Evolutionary conservation across 2,888 invertebrate genomes (phyloP).

Genomic region (Dynastes maya): DNA sequence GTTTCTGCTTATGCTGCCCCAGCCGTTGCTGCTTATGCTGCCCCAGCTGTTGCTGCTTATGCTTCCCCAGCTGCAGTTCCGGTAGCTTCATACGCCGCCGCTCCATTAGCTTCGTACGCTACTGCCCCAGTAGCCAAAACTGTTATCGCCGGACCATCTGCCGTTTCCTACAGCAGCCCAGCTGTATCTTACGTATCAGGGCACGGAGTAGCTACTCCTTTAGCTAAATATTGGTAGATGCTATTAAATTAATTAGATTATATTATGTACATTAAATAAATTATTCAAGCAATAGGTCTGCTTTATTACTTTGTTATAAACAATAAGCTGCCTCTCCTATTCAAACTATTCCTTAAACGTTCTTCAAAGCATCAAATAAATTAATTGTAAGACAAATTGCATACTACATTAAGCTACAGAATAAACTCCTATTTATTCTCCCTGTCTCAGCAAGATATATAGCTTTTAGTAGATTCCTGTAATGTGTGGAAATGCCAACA

Average conservation of each 20-base stretch:
- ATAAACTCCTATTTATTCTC: too few species aligned
- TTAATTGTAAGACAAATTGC: too few species aligned
- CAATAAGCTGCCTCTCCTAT: too few species aligned
- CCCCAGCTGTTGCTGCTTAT: conserved; percentile 58
- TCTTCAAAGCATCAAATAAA: too few species aligned
- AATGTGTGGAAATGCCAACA: too few species aligned
- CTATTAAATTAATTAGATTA: conserved; percentile 15
- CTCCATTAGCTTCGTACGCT: conserved; percentile 66
- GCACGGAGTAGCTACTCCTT: conserved; percentile 27
- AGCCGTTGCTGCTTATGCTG: conserved; percentile 55
- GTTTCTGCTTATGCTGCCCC: conserved; percentile 51
- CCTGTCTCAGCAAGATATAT: too few species aligned
- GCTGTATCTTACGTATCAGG: conserved; percentile 31
- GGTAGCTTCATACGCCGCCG: conserved; percentile 55
- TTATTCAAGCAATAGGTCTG: conserved; percentile 31
- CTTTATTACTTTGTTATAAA: background rate
- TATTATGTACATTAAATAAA: conserved; percentile 36
- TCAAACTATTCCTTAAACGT: background rate
- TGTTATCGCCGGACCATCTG: conserved; percentile 43
- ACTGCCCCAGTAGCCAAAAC: conserved; percentile 56
- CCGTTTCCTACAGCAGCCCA: conserved; percentile 40
- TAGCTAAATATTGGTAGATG: conserved; percentile 42
- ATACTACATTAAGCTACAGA: too few species aligned
- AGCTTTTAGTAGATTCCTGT: too few species aligned
- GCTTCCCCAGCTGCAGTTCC: conserved; percentile 63